Evolutionary conservation across 2,888 invertebrate species (phyloP), one percentile per base, ranked within the genome.

Genomic region (Oligia strigilis): DNA sequence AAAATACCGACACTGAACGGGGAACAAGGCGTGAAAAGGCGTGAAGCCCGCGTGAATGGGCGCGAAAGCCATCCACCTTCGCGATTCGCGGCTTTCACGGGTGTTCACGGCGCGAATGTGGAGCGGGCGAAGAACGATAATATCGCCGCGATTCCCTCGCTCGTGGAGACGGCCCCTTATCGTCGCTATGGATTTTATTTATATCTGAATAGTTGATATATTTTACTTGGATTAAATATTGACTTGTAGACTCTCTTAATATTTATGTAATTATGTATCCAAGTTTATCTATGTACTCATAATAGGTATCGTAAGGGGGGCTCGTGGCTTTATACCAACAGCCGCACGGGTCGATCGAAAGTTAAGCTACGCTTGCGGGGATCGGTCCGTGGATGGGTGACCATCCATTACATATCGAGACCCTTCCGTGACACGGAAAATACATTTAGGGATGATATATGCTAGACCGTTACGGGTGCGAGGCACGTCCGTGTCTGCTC

Each of bases 171-270:
- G 29, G 29, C 29, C 29, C 29, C 29, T 29, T 29, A 29, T 29
- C 69, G 77, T 72, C 75, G 75, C 75, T 80, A 81, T 83, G 70
- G 76, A 80, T 88, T 89, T 87, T 89, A 90, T 87, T 90, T 82
- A 2, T 84, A 87, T 80, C 82, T 23, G 17, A 60, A 77, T 77
- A 58, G 46, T n/a, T 29, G 36, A 4, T 55, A 58, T 17, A 40
- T 58, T 40, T 17, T n/a, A 36, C 19, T 55, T 8, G 4, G 8
- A 19, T 5, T 0, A 19, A 14, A 49, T 46, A 17, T 46, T 46
- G 46, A n/a, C 17, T n/a, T 17, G n/a, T 67, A 23, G 43, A 70
- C 29, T 65, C 36, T 9, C 64, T 19, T 64, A 36, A 36, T 36
- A 36, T 64, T 64, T 64, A 36, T 36, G 5, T 62, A 58, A 58